Evolutionary conservation across 2,113 vertebrate species (phyloP).

Genomic region (Oncorhynchus nerka): DNA sequence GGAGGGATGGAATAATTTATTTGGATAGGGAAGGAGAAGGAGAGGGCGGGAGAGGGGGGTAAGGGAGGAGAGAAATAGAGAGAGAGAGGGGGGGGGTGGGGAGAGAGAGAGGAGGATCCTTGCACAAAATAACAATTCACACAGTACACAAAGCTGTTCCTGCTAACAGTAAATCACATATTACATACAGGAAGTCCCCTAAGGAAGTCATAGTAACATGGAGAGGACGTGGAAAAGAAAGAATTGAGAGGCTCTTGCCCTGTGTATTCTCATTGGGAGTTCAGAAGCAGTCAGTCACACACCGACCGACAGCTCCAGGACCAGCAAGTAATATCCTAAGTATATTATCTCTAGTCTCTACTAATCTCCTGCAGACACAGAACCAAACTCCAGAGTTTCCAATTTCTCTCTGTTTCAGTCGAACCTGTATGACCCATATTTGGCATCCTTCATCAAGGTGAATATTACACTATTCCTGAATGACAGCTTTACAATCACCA

Average conservation of each 20-base stretch:
- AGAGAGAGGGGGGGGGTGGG: neutral
- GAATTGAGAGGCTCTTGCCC: neutral
- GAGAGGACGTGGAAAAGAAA: neutral
- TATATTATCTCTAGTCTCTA: neutral
- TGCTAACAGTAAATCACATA: neutral
- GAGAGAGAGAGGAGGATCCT: neutral
- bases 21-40: neutral
- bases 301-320: neutral
- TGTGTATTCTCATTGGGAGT: neutral
- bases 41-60: neutral
- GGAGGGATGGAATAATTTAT: neutral
- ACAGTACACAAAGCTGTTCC: neutral
- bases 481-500: conserved; percentile 68
- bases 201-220: neutral
- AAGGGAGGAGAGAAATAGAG: neutral
- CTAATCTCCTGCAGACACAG: conserved; percentile 2
- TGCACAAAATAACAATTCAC: neutral
- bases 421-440: conserved; percentile 28
- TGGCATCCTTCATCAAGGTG: conserved; percentile 49
- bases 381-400: conserved; percentile 26
- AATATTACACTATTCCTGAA: conserved; percentile 58
- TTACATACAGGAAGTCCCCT: neutral
- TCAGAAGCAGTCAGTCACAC: conserved; percentile 1
- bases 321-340: neutral
- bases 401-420: conserved; percentile 4